Percentiles rank a stretch among this genome's conserved stretches.
These are phyloP conservation scores for Phyllotreta cruciferae DNA, from an alignment of 2,888 invertebrate genomes.

Conservation along the genomic window DNA sequence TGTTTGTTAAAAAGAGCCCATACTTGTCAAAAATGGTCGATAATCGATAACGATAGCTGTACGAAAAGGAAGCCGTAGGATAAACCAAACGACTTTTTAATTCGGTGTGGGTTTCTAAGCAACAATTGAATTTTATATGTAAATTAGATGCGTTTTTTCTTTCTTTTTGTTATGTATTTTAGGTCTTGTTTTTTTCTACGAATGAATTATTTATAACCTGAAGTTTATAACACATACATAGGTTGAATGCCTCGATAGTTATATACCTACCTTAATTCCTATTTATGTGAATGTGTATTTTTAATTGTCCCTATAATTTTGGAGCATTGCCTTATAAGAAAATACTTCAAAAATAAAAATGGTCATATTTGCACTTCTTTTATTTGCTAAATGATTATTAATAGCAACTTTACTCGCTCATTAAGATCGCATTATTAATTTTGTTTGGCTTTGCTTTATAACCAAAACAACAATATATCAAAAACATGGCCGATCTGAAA, in stretches of 20 bases:
- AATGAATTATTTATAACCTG: slow-evolving; percentile 18
- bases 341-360: too few relatives aligned
- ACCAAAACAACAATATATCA: slow-evolving; percentile 1
- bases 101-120: slow-evolving; percentile 17
- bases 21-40: slow-evolving; percentile 34
- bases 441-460: background rate
- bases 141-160: slow-evolving; percentile 3
- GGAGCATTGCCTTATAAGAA: too few relatives aligned
- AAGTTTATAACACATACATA: background rate
- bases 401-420: too few relatives aligned
- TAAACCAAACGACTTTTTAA: slow-evolving; percentile 16
- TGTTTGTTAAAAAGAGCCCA: slow-evolving; percentile 40
- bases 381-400: too few relatives aligned
- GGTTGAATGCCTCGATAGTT: background rate
- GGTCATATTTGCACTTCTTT: too few relatives aligned
- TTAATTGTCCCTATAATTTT: too few relatives aligned
- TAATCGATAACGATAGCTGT: slow-evolving; percentile 27
- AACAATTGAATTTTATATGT: slow-evolving; percentile 23
- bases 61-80: slow-evolving; percentile 17
- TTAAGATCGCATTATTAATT: background rate
- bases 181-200: background rate
- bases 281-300: too few relatives aligned
- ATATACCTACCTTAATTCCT: too few relatives aligned
- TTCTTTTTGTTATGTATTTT: slow-evolving; percentile 10
- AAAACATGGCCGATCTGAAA: background rate